phyloP scores from a whole-genome alignment of 2,113 vertebrate species.

The Motacilla tschutschensis region DNA sequence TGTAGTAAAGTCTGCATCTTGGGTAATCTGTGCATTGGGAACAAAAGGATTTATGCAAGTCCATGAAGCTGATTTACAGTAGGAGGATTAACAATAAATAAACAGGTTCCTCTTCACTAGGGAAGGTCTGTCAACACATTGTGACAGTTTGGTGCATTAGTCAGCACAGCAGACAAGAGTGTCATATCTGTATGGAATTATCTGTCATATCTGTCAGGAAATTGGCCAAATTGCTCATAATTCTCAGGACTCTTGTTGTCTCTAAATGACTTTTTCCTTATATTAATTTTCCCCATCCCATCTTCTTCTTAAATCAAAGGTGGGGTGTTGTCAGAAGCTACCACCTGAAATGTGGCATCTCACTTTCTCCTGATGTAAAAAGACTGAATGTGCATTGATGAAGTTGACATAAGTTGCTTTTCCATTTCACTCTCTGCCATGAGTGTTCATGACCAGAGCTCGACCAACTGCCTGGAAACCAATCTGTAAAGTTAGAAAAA shows the following conservation, averaged over 20 bases:
- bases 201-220: not conserved
- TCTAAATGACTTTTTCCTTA: not conserved
- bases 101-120: not conserved
- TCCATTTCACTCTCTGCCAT: not conserved
- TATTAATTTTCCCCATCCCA: not conserved
- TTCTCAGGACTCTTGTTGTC: not conserved
- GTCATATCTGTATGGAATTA: not conserved
- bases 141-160: constrained; percentile 13
- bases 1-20: not conserved
- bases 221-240: not conserved
- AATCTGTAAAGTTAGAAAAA: not conserved
- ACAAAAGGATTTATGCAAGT: not conserved
- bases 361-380: not conserved
- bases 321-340: not conserved
- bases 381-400: not conserved
- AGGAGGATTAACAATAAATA: not conserved
- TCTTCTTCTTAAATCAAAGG: not conserved
- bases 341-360: not conserved
- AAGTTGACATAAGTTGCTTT: not conserved
- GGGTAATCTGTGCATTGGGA: not conserved
- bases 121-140: not conserved
- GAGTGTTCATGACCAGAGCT: not conserved
- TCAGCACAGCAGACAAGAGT: not conserved
- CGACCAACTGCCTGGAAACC: not conserved
- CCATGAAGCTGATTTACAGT: not conserved